phyloP scores from a whole-genome alignment of 2,113 vertebrate genomes.

The Leucopsar rothschildi region DNA sequence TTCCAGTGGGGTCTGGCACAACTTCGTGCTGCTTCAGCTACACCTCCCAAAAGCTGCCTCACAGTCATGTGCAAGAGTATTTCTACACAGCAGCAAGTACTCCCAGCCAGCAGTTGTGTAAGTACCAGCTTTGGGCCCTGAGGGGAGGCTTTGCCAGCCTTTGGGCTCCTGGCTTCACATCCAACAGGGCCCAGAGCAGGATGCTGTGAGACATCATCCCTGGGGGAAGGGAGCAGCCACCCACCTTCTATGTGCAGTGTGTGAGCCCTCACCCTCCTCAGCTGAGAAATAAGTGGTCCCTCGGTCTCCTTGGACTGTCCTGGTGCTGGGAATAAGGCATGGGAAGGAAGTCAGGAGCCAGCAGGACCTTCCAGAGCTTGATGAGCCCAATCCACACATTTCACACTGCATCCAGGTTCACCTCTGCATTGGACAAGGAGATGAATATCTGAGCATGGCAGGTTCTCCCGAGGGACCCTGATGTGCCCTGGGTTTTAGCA shows the following conservation, averaged over 20 bases:
- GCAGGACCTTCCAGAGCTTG: background rate
- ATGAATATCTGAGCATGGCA: background rate
- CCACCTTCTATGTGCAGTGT: accelerated
- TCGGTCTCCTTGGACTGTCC: background rate
- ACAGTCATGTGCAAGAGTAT: conserved; percentile 27
- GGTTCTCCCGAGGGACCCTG: background rate
- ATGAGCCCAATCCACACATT: background rate
- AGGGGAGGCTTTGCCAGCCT: background rate
- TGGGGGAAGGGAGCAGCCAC: background rate
- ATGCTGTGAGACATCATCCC: background rate
- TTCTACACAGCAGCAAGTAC: conserved; percentile 58
- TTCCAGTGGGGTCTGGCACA: conserved; percentile 38
- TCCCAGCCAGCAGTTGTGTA: conserved; percentile 52
- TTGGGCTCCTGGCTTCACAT: background rate
- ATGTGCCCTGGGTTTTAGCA: background rate
- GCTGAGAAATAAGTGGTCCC: background rate
- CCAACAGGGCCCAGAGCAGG: accelerated
- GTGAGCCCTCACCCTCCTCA: background rate
- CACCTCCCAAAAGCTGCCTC: background rate
- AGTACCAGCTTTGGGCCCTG: background rate
- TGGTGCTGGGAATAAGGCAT: background rate
- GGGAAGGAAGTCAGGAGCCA: background rate
- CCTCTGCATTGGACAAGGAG: background rate
- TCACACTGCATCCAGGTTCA: background rate
- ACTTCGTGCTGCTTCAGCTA: conserved; percentile 45